Conservation (phyloP, 2,797 vertebrate genomes). For the Lerista edwardsae region DNA sequence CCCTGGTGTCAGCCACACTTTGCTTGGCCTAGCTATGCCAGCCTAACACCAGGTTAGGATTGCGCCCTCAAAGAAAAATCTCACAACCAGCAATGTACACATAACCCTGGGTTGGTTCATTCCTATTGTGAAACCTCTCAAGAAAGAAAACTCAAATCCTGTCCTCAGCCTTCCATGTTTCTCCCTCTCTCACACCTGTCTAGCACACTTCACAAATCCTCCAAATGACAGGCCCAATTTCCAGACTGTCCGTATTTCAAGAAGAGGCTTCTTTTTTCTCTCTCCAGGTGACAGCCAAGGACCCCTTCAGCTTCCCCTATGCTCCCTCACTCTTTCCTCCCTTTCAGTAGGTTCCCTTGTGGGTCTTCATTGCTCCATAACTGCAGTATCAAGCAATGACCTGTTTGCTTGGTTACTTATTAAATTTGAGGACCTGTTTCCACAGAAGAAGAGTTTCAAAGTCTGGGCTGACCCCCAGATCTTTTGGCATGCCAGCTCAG, state of each 20-base stretch:
- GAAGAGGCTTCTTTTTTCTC: not conserved
- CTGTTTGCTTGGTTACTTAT: no score
- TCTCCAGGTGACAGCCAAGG: not conserved
- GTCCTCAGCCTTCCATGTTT: not conserved
- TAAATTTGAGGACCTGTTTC: no score
- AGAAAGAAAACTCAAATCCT: not conserved
- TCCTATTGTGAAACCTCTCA: not conserved
- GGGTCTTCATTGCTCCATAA: not conserved
- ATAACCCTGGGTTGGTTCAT: not conserved
- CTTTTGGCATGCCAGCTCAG: no score
- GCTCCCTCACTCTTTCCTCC: not conserved
- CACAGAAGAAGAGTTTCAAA: no score
- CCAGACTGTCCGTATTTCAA: constrained; percentile 9
- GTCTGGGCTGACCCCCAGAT: no score
- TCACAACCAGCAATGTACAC: not conserved
- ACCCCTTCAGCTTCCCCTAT: not conserved
- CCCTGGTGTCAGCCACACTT: no score
- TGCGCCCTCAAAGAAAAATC: no score
- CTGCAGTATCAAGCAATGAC: no score
- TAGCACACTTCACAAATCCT: constrained; percentile 6
- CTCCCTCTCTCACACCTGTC: not conserved
- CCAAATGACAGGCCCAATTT: constrained; percentile 8
- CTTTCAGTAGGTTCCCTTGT: not conserved
- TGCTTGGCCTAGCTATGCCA: no score
- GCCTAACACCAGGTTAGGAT: no score